Base-by-base conservation (phyloP, 2,113 vertebrate genomes). In the Trogon melanurus region DNA sequence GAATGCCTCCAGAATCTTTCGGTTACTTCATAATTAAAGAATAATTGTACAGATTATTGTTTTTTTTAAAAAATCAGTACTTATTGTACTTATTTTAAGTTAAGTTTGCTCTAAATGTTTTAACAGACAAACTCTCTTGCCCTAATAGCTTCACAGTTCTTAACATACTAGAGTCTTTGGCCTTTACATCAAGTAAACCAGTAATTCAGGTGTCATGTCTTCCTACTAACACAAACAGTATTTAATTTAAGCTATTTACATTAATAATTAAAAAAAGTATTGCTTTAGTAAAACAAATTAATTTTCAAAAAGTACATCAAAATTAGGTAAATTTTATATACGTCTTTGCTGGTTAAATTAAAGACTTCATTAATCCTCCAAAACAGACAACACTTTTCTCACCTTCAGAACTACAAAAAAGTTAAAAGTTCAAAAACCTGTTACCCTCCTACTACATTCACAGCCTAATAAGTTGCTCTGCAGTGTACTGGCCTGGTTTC, bases 401-500 rank as follows among this genome's bases (percentile, higher is more conserved):
- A 58, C 21, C 26, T 75, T 83, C 76, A 90, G 85, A 93, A 62
- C 10, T 8, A 83, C 26, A 89, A 32, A 73, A 60, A 62, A 58
- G 18, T 41, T 62, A 75, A 95, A 95, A 91, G 21, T 69, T 65
- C 16, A 45, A 91, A 88, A 92, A 9, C 16, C 36, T 89, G 32
- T 96, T 70, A 78, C 8, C 17, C 56, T 89, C 23, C 26, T 64
- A 50, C 75, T 93, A 74, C 56, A 48, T 92, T 72, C 44, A 95
- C 58, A 95, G 30, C 57, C 41, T 76, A 94, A 74, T 34, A 48
- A 61, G 30, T 69, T 75, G 75, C n/a, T 41, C 56, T 41, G 21
- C 54, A 60, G 71, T 45, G 41, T 47, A 95, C 51, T 86, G 85
- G 41, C 88, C 91, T 74, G 27, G 83, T 70, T 97, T 96, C 70